Evolutionary conservation across 2,797 vertebrate genomes (phyloP).

Genomic region (Tenualosa thibaudeaui): DNA sequence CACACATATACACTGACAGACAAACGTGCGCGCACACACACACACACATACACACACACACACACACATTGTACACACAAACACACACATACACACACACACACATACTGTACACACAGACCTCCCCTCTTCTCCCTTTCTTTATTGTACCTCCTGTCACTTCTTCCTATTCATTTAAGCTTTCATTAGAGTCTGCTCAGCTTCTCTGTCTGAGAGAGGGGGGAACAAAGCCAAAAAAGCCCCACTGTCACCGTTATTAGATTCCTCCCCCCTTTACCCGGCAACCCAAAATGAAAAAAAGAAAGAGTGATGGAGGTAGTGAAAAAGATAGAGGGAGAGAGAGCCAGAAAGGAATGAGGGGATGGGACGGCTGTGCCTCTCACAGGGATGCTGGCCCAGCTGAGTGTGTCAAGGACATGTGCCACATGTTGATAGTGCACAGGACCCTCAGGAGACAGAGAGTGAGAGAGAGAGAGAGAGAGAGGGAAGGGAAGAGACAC

Average conservation of each 20-base stretch:
- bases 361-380: conserved; percentile 54
- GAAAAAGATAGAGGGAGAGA: conserved; percentile 34
- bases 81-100: conserved; percentile 40
- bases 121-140: conserved; percentile 71
- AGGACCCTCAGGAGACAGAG: conserved; percentile 68
- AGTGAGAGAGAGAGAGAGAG: conserved; percentile 4
- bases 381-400: conserved; percentile 76
- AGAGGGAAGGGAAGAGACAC: conserved; percentile 26
- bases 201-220: conserved; percentile 82
- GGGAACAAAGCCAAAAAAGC: conserved; percentile 88
- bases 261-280: conserved; percentile 92
- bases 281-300: conserved; percentile 89
- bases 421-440: conserved; percentile 90
- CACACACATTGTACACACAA: conserved; percentile 48
- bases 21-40: neutral
- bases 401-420: conserved; percentile 91
- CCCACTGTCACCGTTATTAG: conserved; percentile 99
- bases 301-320: conserved; percentile 58
- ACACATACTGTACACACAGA: conserved; percentile 51
- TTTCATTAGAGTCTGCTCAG: conserved; percentile 96
- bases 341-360: conserved; percentile 37
- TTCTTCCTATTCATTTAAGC: conserved; percentile 99
- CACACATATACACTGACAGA: neutral
- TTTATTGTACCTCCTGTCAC: conserved; percentile 96
- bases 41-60: conserved; percentile 12